Evolutionary conservation across 2,113 vertebrate genomes (phyloP).

Genomic region (Anarrhichthys ocellatus): DNA sequence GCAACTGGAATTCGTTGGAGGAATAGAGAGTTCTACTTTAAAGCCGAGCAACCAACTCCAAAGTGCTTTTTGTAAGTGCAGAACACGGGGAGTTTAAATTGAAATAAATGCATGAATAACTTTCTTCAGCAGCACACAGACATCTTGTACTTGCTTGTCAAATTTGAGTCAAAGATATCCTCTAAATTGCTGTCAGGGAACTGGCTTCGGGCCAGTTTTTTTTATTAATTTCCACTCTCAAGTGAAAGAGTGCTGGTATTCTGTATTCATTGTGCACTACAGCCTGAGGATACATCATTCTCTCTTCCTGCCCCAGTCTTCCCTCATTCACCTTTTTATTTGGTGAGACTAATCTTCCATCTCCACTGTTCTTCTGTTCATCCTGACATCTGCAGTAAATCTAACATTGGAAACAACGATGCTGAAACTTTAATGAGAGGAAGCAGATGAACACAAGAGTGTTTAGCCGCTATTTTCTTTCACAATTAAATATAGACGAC

Average conservation of each 20-base stretch:
- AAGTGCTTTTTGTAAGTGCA: neutral
- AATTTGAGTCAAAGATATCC: neutral
- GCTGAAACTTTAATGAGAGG: slow-evolving; percentile 62
- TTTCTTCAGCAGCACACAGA: neutral
- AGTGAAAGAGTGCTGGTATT: neutral
- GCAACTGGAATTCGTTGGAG: neutral
- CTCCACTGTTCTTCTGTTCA: neutral
- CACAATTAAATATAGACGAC: slow-evolving; percentile 51
- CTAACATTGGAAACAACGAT: neutral
- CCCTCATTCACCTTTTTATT: neutral
- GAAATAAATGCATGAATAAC: slow-evolving; percentile 6
- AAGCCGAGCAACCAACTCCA: neutral
- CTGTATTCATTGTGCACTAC: neutral
- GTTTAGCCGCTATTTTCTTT: slow-evolving; percentile 39
- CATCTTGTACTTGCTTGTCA: neutral
- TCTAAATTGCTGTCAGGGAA: neutral
- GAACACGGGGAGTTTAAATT: neutral
- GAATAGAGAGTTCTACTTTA: neutral
- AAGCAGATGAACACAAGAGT: slow-evolving; percentile 17
- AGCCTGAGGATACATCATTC: neutral
- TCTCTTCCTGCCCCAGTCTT: neutral
- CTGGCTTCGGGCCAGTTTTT: neutral
- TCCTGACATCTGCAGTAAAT: slow-evolving; percentile 11
- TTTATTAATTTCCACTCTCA: neutral
- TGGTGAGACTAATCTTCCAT: neutral